phyloP scores from a whole-genome alignment of 2,888 invertebrate species.

The Cerastis leucographa region DNA sequence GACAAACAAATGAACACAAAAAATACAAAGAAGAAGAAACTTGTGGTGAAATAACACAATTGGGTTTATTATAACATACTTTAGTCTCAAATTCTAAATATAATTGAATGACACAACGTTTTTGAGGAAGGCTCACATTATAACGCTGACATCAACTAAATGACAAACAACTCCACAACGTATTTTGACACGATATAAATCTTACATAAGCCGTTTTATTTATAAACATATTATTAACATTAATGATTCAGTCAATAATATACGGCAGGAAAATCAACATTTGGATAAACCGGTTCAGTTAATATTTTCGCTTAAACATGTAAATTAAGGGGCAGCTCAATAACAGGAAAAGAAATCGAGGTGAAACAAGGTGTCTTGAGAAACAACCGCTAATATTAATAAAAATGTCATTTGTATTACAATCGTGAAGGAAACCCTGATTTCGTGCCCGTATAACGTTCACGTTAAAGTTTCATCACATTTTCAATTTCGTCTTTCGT shows the following conservation, averaged over 20 bases:
- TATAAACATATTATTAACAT: conserved; percentile 64
- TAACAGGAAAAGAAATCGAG: conserved; percentile 80
- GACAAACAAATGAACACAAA: not conserved
- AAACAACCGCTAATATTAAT: conserved; percentile 64
- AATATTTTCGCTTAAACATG: conserved; percentile 67
- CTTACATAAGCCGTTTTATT: conserved; percentile 64
- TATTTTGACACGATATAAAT: conserved; percentile 53
- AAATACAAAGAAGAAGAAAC: conserved; percentile 1
- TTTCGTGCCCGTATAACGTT: conserved; percentile 26
- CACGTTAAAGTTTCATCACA: conserved; percentile 40
- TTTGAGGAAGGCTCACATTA: conserved; percentile 37
- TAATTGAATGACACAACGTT: conserved; percentile 46
- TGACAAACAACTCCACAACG: conserved; percentile 50
- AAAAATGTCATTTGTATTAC: conserved; percentile 61
- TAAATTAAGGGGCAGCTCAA: conserved; percentile 68
- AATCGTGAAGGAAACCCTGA: conserved; percentile 12
- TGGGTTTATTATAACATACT: conserved; percentile 17
- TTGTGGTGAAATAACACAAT: conserved; percentile 18
- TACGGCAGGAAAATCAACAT: conserved; percentile 69
- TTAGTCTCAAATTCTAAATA: conserved; percentile 29
- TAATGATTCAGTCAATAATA: conserved; percentile 67
- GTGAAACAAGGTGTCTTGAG: conserved; percentile 66
- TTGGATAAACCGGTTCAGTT: conserved; percentile 67
- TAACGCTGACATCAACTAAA: conserved; percentile 40
- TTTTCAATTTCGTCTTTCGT: conserved; percentile 37